Percentiles rank a stretch among this genome's conserved stretches.
Evolutionary conservation across 1,140 invertebrate species (phyloP).

Genomic region (Chironomus striatipennis): DNA sequence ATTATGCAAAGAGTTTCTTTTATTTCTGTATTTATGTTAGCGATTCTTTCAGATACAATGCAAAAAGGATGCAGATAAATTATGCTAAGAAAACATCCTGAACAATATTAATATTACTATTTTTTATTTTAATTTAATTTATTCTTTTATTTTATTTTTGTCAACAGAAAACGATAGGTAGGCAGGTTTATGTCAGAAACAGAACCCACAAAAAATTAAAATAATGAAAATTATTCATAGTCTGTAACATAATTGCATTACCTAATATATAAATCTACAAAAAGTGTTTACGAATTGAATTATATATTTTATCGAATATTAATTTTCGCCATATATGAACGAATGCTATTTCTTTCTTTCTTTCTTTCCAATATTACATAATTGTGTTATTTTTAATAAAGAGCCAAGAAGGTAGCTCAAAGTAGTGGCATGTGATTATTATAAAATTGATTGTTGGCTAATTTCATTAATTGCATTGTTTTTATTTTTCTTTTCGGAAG

Average conservation of each 20-base stretch:
- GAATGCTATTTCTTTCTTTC: constrained; percentile 6
- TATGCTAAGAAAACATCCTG: too few species aligned
- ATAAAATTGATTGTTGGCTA: constrained; percentile 23
- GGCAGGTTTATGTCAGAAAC: neutral
- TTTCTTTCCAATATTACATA: neutral
- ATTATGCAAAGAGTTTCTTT: too few species aligned
- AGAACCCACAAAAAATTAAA: neutral
- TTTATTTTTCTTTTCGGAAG: constrained; percentile 29
- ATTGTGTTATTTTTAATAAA: constrained; percentile 19
- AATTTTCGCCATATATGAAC: neutral
- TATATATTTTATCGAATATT: neutral
- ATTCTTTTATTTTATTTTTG: too few species aligned
- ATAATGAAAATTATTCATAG: neutral
- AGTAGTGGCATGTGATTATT: constrained; percentile 19
- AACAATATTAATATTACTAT: too few species aligned
- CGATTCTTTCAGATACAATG: too few species aligned
- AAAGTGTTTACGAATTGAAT: neutral
- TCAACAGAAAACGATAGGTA: too few species aligned
- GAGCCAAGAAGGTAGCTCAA: neutral
- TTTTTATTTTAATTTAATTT: too few species aligned
- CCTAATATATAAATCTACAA: neutral
- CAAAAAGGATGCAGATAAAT: too few species aligned
- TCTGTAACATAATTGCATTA: neutral
- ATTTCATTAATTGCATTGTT: constrained; percentile 30
- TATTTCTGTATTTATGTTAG: too few species aligned